phyloP scores from a whole-genome alignment of 2,113 vertebrate genomes.

The Tetrao urogallus region DNA sequence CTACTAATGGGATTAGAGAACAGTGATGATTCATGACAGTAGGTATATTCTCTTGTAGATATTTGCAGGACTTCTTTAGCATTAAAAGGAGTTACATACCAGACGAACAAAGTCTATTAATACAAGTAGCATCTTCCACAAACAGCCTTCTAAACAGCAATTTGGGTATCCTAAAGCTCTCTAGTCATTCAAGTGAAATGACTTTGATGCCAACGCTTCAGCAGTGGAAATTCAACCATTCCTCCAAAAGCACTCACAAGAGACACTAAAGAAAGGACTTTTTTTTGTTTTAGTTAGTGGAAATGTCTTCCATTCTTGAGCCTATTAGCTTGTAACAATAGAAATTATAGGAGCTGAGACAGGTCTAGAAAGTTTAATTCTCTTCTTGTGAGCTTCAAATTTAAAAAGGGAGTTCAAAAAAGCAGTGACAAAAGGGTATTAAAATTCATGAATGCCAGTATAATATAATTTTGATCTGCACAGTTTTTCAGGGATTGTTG shows the following conservation, averaged over 20 bases:
- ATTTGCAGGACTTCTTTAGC: conserved; percentile 10
- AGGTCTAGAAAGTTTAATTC: conserved; percentile 48
- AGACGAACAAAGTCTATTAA: conserved; percentile 23
- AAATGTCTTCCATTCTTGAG: conserved; percentile 32
- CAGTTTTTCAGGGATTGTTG: conserved; percentile 59
- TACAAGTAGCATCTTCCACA: background rate
- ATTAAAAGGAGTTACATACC: conserved; percentile 28
- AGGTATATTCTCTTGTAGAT: conserved; percentile 5
- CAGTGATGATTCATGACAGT: conserved; percentile 3
- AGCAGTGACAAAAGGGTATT: conserved; percentile 34
- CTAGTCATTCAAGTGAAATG: conserved; percentile 24
- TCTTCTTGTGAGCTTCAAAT: conserved; percentile 39
- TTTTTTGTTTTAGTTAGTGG: conserved; percentile 43
- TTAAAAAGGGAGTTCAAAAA: conserved; percentile 41
- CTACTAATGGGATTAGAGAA: conserved; percentile 21
- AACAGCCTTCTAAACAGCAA: conserved; percentile 28
- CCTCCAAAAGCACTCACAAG: conserved; percentile 15
- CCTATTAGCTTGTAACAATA: conserved; percentile 34
- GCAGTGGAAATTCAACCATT: background rate
- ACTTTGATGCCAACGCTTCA: conserved; percentile 4
- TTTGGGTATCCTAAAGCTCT: conserved; percentile 50
- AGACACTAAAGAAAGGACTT: background rate
- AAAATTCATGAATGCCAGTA: conserved; percentile 57
- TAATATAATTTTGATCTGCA: conserved; percentile 35
- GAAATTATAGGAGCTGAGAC: conserved; percentile 24